Conservation (phyloP, 1,140 invertebrate species). For the Drosophila melanogaster region DNA sequence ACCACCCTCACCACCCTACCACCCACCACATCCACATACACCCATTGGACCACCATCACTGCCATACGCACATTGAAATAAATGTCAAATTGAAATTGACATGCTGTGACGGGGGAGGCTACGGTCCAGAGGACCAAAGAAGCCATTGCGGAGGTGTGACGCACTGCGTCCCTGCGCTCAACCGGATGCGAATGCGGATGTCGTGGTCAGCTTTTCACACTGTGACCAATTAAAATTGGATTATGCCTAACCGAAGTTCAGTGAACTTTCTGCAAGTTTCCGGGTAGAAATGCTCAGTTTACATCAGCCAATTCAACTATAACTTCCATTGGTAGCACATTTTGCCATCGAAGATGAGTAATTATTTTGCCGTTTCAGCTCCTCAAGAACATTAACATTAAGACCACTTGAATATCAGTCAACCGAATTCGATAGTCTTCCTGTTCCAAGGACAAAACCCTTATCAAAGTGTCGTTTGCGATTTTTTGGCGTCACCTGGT, state of each 20-base stretch:
- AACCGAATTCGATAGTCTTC: constrained; percentile 24
- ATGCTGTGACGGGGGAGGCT: constrained; percentile 51
- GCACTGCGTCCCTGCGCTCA: not conserved
- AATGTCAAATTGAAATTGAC: constrained; percentile 81
- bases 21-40: not conserved
- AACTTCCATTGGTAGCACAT: not conserved
- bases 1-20: not conserved
- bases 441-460: constrained; percentile 17
- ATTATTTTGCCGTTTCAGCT: constrained; percentile 33
- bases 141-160: constrained; percentile 8
- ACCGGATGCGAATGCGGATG: not conserved
- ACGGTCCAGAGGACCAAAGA: not conserved
- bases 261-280: not conserved
- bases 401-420: constrained; percentile 19
- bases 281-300: not conserved
- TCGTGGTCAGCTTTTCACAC: constrained; percentile 34
- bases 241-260: constrained; percentile 23
- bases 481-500: constrained; percentile 31
- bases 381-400: constrained; percentile 17
- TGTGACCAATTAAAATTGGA: constrained; percentile 38
- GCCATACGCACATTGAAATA: constrained; percentile 59
- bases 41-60: not conserved
- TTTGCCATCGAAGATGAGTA: constrained; percentile 20
- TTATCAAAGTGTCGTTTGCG: constrained; percentile 47
- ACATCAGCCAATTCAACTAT: not conserved